Evolutionary conservation across 1,140 invertebrate genomes (phyloP).

Genomic region (Leptopilina boulardi): DNA sequence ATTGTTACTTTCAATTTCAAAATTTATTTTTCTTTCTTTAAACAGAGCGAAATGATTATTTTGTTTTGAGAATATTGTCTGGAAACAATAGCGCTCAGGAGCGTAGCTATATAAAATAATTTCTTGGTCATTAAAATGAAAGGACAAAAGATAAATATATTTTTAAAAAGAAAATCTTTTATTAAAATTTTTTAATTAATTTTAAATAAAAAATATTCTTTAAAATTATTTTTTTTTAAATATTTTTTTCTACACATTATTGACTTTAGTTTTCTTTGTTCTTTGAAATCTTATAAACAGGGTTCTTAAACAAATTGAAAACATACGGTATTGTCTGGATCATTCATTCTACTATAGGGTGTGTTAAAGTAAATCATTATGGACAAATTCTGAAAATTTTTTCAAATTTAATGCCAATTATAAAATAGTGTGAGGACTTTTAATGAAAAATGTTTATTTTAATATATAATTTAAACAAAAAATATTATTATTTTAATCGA

Average conservation of each 20-base stretch:
- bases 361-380: background rate
- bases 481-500: background rate
- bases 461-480: background rate
- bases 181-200: too few relatives aligned
- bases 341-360: background rate
- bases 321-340: background rate
- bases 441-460: too few relatives aligned
- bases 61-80: conserved; percentile 1
- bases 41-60: background rate
- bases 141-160: background rate
- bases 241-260: too few relatives aligned
- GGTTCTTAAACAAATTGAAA: background rate
- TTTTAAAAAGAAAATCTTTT: too few relatives aligned
- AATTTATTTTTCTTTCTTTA: background rate
- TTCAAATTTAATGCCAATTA: background rate
- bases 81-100: background rate
- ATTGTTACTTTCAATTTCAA: background rate
- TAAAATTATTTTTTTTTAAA: too few relatives aligned
- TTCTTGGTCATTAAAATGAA: background rate
- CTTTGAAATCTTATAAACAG: background rate
- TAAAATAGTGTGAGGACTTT: too few relatives aligned
- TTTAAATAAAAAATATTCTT: too few relatives aligned
- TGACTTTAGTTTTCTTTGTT: too few relatives aligned
- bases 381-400: background rate
- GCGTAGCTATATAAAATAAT: background rate